phyloP scores from a whole-genome alignment of 2,888 invertebrate species.

The Phania funesta region DNA sequence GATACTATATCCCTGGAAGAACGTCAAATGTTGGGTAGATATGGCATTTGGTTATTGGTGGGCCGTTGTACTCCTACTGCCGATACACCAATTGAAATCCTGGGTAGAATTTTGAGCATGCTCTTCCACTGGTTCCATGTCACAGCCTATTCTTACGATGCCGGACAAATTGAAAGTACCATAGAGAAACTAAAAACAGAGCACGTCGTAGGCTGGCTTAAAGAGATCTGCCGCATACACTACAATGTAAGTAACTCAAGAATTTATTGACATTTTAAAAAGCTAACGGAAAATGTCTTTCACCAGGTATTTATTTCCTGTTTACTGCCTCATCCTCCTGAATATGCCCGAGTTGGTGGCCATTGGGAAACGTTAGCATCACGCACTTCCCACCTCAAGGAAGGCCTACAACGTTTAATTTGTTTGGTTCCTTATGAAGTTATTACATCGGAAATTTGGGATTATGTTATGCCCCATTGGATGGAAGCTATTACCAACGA shows the following conservation, averaged over 20 bases:
- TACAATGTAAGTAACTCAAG: conserved; percentile 83
- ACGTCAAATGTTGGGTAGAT: conserved; percentile 92
- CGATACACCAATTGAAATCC: conserved; percentile 88
- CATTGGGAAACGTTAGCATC: conserved; percentile 96
- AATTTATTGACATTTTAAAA: not conserved
- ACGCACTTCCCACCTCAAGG: conserved; percentile 94
- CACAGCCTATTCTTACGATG: conserved; percentile 96
- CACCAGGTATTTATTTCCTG: conserved; percentile 88
- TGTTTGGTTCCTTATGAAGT: conserved; percentile 99
- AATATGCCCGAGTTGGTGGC: conserved; percentile 96
- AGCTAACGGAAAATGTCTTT: not conserved
- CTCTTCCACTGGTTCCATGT: conserved; percentile 99
- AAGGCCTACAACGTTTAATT: conserved; percentile 95
- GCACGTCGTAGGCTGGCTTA: conserved; percentile 96
- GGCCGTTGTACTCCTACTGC: conserved; percentile 92
- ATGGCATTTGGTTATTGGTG: conserved; percentile 98
- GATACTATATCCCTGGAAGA: conserved; percentile 92
- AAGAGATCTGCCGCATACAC: conserved; percentile 89
- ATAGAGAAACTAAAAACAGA: conserved; percentile 95
- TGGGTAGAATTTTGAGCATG: conserved; percentile 96
- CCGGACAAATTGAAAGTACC: conserved; percentile 90
- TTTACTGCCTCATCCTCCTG: conserved; percentile 96
- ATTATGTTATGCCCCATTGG: conserved; percentile 99
- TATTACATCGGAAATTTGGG: conserved; percentile 97
- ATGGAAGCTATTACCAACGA: conserved; percentile 97